Evolutionary conservation across 2,113 vertebrate genomes (phyloP).

Genomic region (Planiliza haematocheilus): DNA sequence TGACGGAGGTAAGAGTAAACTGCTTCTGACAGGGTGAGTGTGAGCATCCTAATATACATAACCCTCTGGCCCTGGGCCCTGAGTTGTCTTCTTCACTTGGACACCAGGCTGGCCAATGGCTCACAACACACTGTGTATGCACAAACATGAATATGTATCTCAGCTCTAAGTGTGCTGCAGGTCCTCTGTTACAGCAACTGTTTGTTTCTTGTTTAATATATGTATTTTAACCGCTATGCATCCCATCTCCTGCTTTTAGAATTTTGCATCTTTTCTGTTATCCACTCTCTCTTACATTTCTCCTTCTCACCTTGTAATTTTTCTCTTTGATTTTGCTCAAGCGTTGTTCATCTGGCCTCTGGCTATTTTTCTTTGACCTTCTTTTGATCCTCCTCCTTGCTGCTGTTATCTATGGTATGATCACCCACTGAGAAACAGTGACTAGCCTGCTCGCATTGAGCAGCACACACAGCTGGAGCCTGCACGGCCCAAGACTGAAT

Average conservation of each 20-base stretch:
- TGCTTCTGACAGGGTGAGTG: conserved; percentile 11
- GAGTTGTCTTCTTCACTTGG: too few species aligned
- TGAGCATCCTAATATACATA: background rate
- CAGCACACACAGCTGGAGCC: conserved; percentile 43
- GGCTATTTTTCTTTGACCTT: conserved; percentile 47
- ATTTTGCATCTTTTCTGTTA: background rate
- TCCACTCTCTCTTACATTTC: background rate
- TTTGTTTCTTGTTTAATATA: background rate
- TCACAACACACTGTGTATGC: too few species aligned
- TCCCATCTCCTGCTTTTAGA: background rate
- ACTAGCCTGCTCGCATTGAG: conserved; percentile 30
- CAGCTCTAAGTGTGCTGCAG: too few species aligned
- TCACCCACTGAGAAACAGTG: conserved; percentile 61
- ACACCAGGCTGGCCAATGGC: too few species aligned
- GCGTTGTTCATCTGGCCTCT: conserved; percentile 23
- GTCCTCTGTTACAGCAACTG: too few species aligned
- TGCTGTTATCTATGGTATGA: conserved; percentile 26
- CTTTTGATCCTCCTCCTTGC: conserved; percentile 34
- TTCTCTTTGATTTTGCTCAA: conserved; percentile 28
- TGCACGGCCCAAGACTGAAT: conserved; percentile 18
- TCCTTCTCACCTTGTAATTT: conserved; percentile 12
- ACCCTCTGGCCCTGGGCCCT: too few species aligned
- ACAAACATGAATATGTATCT: too few species aligned
- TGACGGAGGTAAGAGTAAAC: conserved; percentile 14
- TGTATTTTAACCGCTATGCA: background rate